Evolutionary conservation across 2,888 invertebrate species (phyloP).

Genomic region (Parascotia fuliginaria): DNA sequence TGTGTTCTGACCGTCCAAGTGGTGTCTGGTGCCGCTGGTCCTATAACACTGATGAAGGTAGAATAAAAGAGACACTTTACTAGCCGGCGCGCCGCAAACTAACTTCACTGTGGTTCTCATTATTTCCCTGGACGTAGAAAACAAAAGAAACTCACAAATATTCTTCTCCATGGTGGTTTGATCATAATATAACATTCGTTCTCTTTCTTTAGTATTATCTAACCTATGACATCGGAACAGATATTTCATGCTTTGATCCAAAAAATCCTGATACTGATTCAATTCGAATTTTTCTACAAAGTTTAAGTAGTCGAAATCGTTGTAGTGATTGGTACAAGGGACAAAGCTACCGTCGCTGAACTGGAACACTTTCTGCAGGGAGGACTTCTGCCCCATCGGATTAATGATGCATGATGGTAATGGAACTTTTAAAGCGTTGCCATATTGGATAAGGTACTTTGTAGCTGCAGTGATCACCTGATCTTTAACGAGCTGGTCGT

Average conservation of each 20-base stretch:
- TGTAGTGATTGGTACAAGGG: constrained; percentile 57
- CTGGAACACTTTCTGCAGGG: constrained; percentile 69
- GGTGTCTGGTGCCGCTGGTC: constrained; percentile 64
- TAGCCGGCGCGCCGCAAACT: constrained; percentile 69
- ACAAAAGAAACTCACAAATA: constrained; percentile 64
- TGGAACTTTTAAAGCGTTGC: constrained; percentile 65
- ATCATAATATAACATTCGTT: constrained; percentile 64
- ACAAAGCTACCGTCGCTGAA: constrained; percentile 63
- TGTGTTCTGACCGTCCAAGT: constrained; percentile 69
- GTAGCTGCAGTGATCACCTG: constrained; percentile 57
- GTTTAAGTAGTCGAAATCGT: constrained; percentile 69
- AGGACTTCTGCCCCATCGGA: constrained; percentile 45
- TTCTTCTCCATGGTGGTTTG: constrained; percentile 74
- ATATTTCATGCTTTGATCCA: constrained; percentile 64
- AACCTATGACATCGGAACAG: constrained; percentile 59
- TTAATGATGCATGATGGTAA: constrained; percentile 62
- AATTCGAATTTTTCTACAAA: constrained; percentile 72
- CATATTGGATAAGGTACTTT: constrained; percentile 60
- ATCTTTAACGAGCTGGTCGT: constrained; percentile 6
- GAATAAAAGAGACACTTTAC: constrained; percentile 72
- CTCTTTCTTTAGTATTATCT: constrained; percentile 42
- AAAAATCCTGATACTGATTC: constrained; percentile 68
- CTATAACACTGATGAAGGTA: constrained; percentile 77
- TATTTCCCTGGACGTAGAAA: constrained; percentile 68
- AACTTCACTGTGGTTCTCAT: constrained; percentile 72